Base-by-base conservation (phyloP, 2,113 vertebrate species). In the Sialia sialis region DNA sequence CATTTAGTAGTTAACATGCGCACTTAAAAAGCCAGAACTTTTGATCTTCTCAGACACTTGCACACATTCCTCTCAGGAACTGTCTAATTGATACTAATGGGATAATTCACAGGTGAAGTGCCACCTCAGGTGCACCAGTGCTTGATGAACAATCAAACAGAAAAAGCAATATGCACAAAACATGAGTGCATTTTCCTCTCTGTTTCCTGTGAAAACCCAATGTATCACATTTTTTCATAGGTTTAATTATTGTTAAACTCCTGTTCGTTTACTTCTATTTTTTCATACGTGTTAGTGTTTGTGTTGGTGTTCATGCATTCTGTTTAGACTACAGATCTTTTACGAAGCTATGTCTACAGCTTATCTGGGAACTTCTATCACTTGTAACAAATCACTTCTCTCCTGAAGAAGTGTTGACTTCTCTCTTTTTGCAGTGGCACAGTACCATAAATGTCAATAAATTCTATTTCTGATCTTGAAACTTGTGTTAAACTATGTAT, bases 381-480 rank as follows among this genome's bases (percentile, higher is more conserved):
- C 52, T 87, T 83, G 54, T 51, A 79, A 69, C 29, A 80, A 94
- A 84, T 90, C 54, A 48, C 22, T 72, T 84, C 10, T 81, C 52
- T 52, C 46, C 41, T 70, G 52, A 60, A 51, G 49, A 51, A 51
- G 8, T 51, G 49, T 51, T 51, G 25, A 51, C 25, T 51, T 51
- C 25, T 51, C 49, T 26, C 39, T 78, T 93, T 72, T 75, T 0
- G 0, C 41, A 68, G 30, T 69, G 59, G 41, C 54, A 39, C 41
- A 79, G 60, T 30, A 69, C n/a, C 39, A 72, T 32, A 89, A 89
- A 72, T 54, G 17, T 69, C 46, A 81, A 58, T 59, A 75, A 76
- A 83, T 41, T 82, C 91, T 84, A 92, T 78, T 94, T 92, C 62
- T 89, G 51, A 59, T 80, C 38, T 79, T 79, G 69, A 95, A 94